These are phyloP conservation scores for Rhopalosiphum padi DNA, from an alignment of 1,140 invertebrate genomes.

Conservation along the genomic window DNA sequence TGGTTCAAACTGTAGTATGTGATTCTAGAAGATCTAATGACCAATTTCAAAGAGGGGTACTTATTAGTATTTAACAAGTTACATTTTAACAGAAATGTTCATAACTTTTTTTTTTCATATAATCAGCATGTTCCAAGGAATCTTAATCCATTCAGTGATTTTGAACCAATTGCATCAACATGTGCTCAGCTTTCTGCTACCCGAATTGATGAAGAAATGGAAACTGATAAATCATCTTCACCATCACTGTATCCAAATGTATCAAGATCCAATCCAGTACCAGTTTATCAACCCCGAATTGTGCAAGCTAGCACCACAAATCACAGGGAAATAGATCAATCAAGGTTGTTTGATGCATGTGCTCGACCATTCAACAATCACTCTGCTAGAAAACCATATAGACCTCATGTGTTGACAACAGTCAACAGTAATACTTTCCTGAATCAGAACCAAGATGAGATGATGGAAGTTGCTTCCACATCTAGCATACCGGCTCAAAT, in stretches of 20 bases:
- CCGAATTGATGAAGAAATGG: conserved; percentile 54
- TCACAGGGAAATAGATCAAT: conserved; percentile 44
- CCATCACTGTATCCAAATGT: conserved; percentile 24
- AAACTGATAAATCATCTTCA: conserved; percentile 48
- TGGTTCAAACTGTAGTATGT: conserved; percentile 3
- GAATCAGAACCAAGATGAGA: conserved; percentile 53
- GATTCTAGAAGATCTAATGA: conserved; percentile 27
- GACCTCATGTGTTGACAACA: conserved; percentile 53
- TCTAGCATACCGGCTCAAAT: conserved; percentile 57
- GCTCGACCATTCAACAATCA: conserved; percentile 43
- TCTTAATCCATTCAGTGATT: conserved; percentile 49
- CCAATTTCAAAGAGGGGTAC: conserved; percentile 50
- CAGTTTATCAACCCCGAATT: conserved; percentile 45
- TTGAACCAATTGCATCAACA: conserved; percentile 50
- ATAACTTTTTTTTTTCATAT: not conserved
- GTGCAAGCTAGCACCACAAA: not conserved
- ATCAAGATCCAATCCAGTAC: conserved; percentile 32
- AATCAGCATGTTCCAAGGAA: not conserved
- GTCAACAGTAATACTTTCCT: conserved; percentile 51
- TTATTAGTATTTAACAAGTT: not conserved
- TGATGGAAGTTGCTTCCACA: conserved; percentile 54
- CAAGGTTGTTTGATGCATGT: conserved; percentile 45
- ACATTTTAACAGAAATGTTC: not conserved
- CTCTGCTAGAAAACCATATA: conserved; percentile 43
- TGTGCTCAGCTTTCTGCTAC: conserved; percentile 46